Conservation (phyloP, 2,113 vertebrate species). For the Chrysemys picta region DNA sequence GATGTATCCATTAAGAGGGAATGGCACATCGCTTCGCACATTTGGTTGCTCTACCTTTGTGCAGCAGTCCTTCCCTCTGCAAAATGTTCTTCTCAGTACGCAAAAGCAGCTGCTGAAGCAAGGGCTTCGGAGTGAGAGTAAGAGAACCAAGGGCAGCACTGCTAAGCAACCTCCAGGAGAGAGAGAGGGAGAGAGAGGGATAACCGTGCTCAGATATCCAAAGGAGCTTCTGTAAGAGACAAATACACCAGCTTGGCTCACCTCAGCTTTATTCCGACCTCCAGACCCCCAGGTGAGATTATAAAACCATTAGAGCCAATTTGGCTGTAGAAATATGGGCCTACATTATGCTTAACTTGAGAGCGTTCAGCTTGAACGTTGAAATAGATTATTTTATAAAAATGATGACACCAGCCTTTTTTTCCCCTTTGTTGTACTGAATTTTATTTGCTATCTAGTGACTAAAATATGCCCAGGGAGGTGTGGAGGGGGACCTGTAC, state of each 20-base stretch:
- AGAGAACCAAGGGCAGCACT: constrained; percentile 35
- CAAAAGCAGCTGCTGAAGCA: constrained; percentile 73
- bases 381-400: constrained; percentile 10
- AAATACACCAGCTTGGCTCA: constrained; percentile 45
- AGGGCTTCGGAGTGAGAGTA: neutral
- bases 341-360: neutral
- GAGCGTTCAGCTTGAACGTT: neutral
- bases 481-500: neutral
- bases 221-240: constrained; percentile 63
- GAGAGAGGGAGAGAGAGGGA: neutral
- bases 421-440: constrained; percentile 20
- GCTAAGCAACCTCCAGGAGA: constrained; percentile 31
- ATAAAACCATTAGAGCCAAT: constrained; percentile 14
- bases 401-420: neutral
- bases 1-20: constrained; percentile 47
- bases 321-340: neutral
- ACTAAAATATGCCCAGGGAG: constrained; percentile 13
- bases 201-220: constrained; percentile 22
- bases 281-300: constrained; percentile 74
- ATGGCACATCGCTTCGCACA: constrained; percentile 26
- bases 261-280: constrained; percentile 37
- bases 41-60: constrained; percentile 69
- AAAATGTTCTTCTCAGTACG: constrained; percentile 60
- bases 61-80: constrained; percentile 37
- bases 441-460: neutral